Base-by-base conservation (phyloP, 1,140 invertebrate species). In the Drosophila ficusphila region DNA sequence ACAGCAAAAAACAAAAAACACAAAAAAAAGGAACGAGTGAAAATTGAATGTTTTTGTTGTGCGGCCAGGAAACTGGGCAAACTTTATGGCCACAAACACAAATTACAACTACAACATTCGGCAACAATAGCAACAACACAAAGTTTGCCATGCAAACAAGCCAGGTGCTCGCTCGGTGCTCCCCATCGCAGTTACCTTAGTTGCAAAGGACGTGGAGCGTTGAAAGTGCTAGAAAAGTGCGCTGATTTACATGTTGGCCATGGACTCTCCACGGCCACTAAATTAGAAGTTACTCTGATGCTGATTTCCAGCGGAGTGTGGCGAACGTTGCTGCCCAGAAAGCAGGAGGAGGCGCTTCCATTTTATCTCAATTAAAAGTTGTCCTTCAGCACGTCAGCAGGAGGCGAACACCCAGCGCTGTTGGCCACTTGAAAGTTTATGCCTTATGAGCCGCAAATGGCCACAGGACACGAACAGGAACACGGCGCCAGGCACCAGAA, bases 321-420 rank as follows among this genome's bases (percentile, higher is more conserved):
- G 46, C 31, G 36, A 39, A 46, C 33, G 49, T n/a, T n/a, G 51
- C 19, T 19, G 60, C 6, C 27, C 0, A 11, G 16, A 19, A 0
- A 11, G 42, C 6, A 53, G 25, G 18, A 31, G 38, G 27, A 31
- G 33, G 18, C 29, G 72, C 76, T 69, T 73, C 48, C 74, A 88
- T 88, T 88, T 88, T 88, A 88, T 88, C 82, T 88, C 82, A 88
- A 88, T 88, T 88, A 82, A 88, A 88, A 88, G 69, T 88, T 88
- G 82, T 88, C 82, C 82, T 88, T 88, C 77, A 88, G 77, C 77
- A 64, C 75, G 83, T 88, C 82, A 88, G 78, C 82, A 42, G 44
- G n/a, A 39, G 46, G 52, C 39, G 53, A n/a, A 25, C 2, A 19
- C 19, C 21, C 34, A 29, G 47, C 78, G 74, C 69, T 70, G 60